Evolutionary conservation across 2,888 invertebrate species (phyloP).

Genomic region (Ornithoptera alexandrae): DNA sequence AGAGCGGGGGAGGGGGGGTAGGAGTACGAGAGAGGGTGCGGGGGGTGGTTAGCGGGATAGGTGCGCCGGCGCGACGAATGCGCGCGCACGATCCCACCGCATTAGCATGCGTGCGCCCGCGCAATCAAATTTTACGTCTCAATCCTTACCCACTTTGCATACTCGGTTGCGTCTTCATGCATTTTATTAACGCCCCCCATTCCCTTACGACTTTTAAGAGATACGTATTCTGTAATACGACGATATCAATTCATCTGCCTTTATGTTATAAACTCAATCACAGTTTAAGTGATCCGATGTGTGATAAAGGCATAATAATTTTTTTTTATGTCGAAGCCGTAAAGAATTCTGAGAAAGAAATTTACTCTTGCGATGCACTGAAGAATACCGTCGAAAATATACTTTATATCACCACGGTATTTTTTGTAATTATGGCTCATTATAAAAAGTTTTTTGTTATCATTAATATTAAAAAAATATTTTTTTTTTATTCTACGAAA

Average conservation of each 20-base stretch:
- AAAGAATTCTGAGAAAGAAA: not conserved
- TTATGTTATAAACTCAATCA: not conserved
- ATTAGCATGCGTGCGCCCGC: constrained; percentile 29
- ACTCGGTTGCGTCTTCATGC: constrained; percentile 14
- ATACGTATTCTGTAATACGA: not conserved
- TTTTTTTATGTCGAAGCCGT: not conserved
- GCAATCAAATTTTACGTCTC: constrained; percentile 35
- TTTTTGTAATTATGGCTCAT: not conserved
- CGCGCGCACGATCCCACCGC: constrained; percentile 25
- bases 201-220: not conserved
- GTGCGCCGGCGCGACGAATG: constrained; percentile 27
- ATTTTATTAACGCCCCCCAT: constrained; percentile 14
- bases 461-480: no score
- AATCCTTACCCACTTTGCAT: constrained; percentile 27
- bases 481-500: no score
- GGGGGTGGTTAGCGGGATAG: not conserved
- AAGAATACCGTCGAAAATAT: not conserved
- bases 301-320: not conserved
- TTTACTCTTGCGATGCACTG: not conserved
- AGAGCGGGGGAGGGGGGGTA: no score
- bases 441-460: not conserved
- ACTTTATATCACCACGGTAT: no score
- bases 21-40: not conserved
- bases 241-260: no score
- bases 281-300: not conserved